Conservation (phyloP, 2,797 vertebrate genomes). For the Sebastes steindachneri region DNA sequence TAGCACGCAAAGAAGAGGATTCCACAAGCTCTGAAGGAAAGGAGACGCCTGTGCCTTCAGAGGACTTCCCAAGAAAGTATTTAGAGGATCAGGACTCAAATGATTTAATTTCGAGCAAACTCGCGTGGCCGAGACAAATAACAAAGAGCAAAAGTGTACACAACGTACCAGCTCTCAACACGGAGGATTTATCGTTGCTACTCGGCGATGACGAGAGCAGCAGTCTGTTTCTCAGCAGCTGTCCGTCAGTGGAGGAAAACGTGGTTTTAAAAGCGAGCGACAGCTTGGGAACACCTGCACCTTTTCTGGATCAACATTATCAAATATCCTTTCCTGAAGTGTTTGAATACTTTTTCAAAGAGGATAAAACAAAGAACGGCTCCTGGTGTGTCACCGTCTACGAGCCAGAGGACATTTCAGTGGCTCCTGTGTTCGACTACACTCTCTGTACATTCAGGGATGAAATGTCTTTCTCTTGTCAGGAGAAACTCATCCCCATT, state of each 20-base stretch:
- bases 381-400: slow-evolving; percentile 25
- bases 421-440: slow-evolving; percentile 84
- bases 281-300: slow-evolving; percentile 9
- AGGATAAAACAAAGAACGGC: slow-evolving; percentile 25
- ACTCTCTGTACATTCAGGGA: slow-evolving; percentile 78
- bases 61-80: slow-evolving; percentile 27
- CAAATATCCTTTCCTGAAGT: slow-evolving; percentile 63
- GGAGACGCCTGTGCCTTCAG: slow-evolving; percentile 48
- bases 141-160: slow-evolving; percentile 71
- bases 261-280: slow-evolving; percentile 23
- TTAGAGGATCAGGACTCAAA: slow-evolving; percentile 30
- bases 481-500: slow-evolving; percentile 74
- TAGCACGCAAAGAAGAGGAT: slow-evolving; percentile 24
- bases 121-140: slow-evolving; percentile 18
- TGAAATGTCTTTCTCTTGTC: slow-evolving; percentile 46
- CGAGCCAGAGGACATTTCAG: slow-evolving; percentile 65
- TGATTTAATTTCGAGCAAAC: slow-evolving; percentile 8
- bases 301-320: slow-evolving; percentile 50
- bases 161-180: slow-evolving; percentile 51
- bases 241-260: slow-evolving; percentile 14
- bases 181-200: slow-evolving; percentile 12
- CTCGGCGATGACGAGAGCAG: slow-evolving; percentile 4
- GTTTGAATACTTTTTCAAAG: slow-evolving; percentile 59
- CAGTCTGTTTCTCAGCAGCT: slow-evolving; percentile 14
- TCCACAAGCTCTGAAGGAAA: slow-evolving; percentile 40